Base-by-base conservation (phyloP, 2,113 vertebrate species). In the Oreochromis spilurus region DNA sequence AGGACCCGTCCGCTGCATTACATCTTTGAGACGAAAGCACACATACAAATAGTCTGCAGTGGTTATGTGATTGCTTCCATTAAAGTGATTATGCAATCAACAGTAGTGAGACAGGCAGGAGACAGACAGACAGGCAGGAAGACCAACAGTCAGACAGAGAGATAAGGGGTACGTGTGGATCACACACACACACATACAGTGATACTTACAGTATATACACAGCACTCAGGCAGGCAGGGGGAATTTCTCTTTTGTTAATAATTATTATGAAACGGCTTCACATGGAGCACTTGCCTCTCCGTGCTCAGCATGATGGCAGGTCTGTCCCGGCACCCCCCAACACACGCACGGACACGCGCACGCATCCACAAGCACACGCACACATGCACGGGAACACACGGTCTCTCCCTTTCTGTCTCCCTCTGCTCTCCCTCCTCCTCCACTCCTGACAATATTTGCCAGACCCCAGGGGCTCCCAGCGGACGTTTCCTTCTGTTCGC, bases 261-360 rank as follows among this genome's bases (percentile, higher is more conserved):
- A 92, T 94, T 93, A 95, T 95, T 92, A 94, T 93, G 87, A 94
- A 93, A 94, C 65, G 81, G 86, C 91, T 92, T 94, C 93, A 94
- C 83, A 75, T 89, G 78, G 94, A 84, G 92, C 87, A 85, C 93
- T 93, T 91, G 93, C 88, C 86, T 91, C 85, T 87, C 88, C 3
- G 5, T n/a, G 62, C 93, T 80, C 94, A 93, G 95, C 92, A 14
- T 87, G 90, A 85, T n/a, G 16, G 84, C 87, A 90, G 91, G 88
- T 94, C 92, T 93, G 89, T 90, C 88, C 85, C 58, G 2, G 53
- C 81, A 87, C 9, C 53, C 52, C 79, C 60, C 55, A 65, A 50
- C 31, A 8, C 83, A 52, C 58, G 9, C 81, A 77, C 26, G 1
- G 19, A 43, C 31, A 72, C 2, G 7, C 21, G 17, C 34, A 79